phyloP scores from a whole-genome alignment of 2,113 vertebrate species.

The Vidua chalybeata region DNA sequence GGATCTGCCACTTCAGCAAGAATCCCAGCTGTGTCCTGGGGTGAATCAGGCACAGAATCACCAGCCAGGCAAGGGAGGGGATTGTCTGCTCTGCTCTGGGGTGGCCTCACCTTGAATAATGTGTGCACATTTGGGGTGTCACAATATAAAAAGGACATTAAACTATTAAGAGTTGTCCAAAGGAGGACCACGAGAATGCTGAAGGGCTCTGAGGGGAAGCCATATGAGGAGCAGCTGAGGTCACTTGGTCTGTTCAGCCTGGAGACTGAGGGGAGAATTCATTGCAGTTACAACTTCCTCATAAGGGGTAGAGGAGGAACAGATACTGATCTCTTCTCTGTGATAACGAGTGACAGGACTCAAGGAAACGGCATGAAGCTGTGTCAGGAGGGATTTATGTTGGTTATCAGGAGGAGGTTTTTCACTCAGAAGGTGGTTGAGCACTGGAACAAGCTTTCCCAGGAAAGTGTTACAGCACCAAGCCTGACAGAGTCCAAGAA shows the following conservation, averaged over 20 bases:
- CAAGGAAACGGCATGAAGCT: neutral
- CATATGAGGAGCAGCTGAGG: accelerated
- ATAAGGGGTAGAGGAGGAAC: neutral
- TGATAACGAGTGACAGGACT: too few relatives aligned
- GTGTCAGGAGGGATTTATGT: neutral
- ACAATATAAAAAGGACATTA: neutral
- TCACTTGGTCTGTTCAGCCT: neutral
- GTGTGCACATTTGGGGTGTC: neutral
- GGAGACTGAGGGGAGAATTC: neutral
- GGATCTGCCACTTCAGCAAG: neutral
- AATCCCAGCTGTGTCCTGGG: accelerated
- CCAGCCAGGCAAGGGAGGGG: accelerated
- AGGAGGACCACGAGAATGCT: neutral
- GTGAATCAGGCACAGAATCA: accelerated
- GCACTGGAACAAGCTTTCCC: neutral
- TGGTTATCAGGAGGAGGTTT: neutral
- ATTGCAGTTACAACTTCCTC: neutral
- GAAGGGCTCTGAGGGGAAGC: neutral
- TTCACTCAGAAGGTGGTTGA: neutral
- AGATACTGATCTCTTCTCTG: neutral
- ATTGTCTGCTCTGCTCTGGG: neutral
- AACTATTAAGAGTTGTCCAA: neutral
- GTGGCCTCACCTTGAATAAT: accelerated
- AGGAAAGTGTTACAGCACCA: neutral
- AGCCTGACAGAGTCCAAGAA: neutral